Evolutionary conservation across 1,140 invertebrate species (phyloP), one percentile per base, ranked within the genome.

Genomic region (Formica exsecta): DNA sequence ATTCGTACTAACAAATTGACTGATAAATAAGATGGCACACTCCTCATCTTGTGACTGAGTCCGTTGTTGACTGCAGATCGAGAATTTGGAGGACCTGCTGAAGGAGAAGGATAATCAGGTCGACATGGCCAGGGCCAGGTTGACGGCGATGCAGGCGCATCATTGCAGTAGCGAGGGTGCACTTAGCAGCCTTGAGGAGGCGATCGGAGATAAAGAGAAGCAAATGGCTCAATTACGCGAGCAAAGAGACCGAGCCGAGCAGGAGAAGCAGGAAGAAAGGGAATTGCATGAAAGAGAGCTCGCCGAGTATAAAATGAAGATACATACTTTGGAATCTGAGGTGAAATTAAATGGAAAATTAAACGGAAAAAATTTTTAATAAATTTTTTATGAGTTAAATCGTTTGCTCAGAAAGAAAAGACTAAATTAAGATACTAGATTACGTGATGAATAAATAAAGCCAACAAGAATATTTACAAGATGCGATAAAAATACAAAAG

Each of bases 71-170:
- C 90, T 95, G 62, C 95, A 99, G 98, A 98, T 99, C 94, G 99
- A 99, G 95, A 99, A 99, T 94, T 95, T 99, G 61, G 99, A 99
- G 96, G 99, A 99, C 93, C 96, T 99, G 66, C 96, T 99, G 13
- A 99, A 99, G 95, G 99, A 99, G 94, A 99, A 99, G 95, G 99
- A 99, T 94, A 99, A 99, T 94, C 98, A 99, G 96, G 98, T 99
- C 77, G 98, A 99, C 91, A 98, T 99, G 97, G 98, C 98, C 0
- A 96, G 98, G 87, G 97, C 98, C 19, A 96, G 98, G 77, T 94
- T 99, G 11, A 97, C 98, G 19, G 97, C 98, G 57, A 98, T 99
- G 97, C 98, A 99, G 96, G 98, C 98, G 8, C 98, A 99, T 92
- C 98, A 98, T 93, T 98, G 98, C 94, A 98, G 97, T 83, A 98